A percentile compares a stretch with the other conserved stretches of the same genome.
Conservation (phyloP, 2,888 invertebrate species). For the Capitulum mitella region DNA sequence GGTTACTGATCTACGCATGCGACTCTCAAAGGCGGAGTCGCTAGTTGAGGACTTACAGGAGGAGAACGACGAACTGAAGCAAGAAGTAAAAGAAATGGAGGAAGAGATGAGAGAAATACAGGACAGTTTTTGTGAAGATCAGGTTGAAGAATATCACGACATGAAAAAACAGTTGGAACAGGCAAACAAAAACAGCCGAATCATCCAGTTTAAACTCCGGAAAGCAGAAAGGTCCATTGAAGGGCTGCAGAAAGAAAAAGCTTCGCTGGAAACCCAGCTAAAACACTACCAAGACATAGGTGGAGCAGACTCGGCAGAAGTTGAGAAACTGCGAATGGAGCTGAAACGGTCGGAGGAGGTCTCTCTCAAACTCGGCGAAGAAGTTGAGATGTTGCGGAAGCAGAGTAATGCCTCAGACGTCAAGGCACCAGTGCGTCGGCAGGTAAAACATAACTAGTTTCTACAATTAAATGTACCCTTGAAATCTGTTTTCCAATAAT, state of each 20-base stretch:
- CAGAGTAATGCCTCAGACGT: not conserved
- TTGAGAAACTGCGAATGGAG: conserved; percentile 78
- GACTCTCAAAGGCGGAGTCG: conserved; percentile 80
- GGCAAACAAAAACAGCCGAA: conserved; percentile 94
- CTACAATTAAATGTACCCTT: no score
- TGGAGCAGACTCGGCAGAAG: conserved; percentile 53
- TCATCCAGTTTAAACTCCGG: conserved; percentile 92
- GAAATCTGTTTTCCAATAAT: no score
- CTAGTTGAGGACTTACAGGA: conserved; percentile 90
- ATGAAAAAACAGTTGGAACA: conserved; percentile 91
- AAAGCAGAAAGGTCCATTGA: conserved; percentile 87
- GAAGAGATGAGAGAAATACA: conserved; percentile 99
- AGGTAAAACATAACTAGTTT: no score
- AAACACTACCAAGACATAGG: conserved; percentile 42
- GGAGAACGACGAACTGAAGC: conserved; percentile 89
- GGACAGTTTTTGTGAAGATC: conserved; percentile 93
- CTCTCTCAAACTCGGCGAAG: conserved; percentile 55
- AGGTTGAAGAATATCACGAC: conserved; percentile 90
- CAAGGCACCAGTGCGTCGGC: not conserved
- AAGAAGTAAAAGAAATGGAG: conserved; percentile 84
- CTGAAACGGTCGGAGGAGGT: conserved; percentile 69
- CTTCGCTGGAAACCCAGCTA: conserved; percentile 50
- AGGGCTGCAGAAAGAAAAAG: conserved; percentile 77
- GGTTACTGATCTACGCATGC: conserved; percentile 60
- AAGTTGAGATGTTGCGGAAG: conserved; percentile 50